These are phyloP conservation scores for Amblyopsis hoosieri DNA, from an alignment of 2,797 vertebrate genomes.

Conservation along the genomic window DNA sequence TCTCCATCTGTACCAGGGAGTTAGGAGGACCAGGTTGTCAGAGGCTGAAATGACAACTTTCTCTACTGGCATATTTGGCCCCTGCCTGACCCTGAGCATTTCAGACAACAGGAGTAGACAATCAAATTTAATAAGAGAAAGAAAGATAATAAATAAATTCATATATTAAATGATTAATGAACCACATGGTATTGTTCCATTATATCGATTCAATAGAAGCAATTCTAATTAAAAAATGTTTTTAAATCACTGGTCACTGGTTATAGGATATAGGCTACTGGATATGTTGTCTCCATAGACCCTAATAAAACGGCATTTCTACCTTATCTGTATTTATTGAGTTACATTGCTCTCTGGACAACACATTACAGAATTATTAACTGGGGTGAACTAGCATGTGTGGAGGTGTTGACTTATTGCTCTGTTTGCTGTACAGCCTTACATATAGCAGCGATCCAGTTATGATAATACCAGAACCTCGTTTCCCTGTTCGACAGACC, in stretches of 20 bases:
- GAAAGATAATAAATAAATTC: neutral
- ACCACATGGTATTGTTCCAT: neutral
- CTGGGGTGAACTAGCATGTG: constrained; percentile 36
- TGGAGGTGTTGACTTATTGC: constrained; percentile 41
- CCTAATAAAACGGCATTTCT: constrained; percentile 47
- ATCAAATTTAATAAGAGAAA: neutral
- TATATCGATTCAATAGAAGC: neutral
- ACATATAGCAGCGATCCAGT: constrained; percentile 29
- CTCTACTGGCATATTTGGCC: neutral
- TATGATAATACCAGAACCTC: constrained; percentile 28
- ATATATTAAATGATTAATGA: neutral
- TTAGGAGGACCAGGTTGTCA: neutral
- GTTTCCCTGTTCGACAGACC: constrained; percentile 22
- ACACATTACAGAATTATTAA: constrained; percentile 15
- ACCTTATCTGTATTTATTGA: constrained; percentile 24
- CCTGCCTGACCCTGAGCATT: neutral
- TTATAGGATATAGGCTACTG: neutral
- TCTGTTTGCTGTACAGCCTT: constrained; percentile 27
- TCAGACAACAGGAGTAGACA: neutral
- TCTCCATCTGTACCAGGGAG: constrained; percentile 27
- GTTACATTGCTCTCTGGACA: constrained; percentile 28
- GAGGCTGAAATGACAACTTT: neutral
- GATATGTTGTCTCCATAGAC: constrained; percentile 19
- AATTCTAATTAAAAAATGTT: neutral
- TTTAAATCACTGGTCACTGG: no score